Conservation (phyloP, 1,140 invertebrate species). For the Yoshiicerus persimilis region DNA sequence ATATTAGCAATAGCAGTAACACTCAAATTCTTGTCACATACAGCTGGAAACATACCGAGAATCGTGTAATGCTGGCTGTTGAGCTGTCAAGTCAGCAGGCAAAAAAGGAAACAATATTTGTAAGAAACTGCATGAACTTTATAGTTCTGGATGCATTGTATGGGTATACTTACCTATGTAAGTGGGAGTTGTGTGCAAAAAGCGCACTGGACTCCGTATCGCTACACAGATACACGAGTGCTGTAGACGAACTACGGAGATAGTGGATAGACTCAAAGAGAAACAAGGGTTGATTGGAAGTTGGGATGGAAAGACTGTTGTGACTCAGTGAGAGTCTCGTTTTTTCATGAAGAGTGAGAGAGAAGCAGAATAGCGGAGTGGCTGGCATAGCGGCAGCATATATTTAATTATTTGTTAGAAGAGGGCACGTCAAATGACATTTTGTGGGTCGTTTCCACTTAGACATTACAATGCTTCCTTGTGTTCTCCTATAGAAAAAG, state of each 20-base stretch:
- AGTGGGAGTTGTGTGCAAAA: neutral
- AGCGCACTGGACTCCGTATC: neutral
- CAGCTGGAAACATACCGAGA: neutral
- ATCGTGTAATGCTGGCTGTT: neutral
- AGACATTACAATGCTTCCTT: neutral
- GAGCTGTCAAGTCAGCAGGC: slow-evolving; percentile 1
- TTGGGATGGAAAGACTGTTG: neutral
- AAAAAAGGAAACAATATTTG: slow-evolving; percentile 21
- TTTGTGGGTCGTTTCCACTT: slow-evolving; percentile 15
- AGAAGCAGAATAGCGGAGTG: neutral
- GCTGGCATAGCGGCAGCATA: neutral
- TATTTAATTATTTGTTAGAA: slow-evolving; percentile 20
- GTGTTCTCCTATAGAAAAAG: neutral
- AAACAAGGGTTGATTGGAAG: neutral
- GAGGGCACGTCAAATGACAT: slow-evolving; percentile 8
- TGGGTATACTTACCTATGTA: neutral
- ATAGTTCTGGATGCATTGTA: neutral
- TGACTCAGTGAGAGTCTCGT: neutral
- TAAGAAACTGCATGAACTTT: neutral
- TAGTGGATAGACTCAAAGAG: neutral
- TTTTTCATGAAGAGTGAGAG: neutral
- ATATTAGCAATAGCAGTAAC: neutral
- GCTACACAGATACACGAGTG: neutral
- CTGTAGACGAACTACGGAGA: no score
- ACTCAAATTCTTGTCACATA: slow-evolving; percentile 12